Evolutionary conservation across 1,140 invertebrate species (phyloP).

Genomic region (Musca vetustissima): DNA sequence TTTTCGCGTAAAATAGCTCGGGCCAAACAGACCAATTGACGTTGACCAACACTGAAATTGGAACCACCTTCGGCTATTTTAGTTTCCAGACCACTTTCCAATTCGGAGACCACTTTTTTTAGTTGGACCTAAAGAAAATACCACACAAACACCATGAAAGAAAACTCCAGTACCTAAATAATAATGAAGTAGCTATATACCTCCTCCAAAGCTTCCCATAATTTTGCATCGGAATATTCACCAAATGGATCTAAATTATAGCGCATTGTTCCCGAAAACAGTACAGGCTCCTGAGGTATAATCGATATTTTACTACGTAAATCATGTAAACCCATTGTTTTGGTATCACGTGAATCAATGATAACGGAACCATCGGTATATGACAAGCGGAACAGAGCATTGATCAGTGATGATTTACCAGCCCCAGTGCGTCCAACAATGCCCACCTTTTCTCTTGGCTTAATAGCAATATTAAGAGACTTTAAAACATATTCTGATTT

Average conservation of each 20-base stretch:
- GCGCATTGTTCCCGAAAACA: constrained; percentile 81
- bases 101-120: constrained; percentile 54
- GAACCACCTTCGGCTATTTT: constrained; percentile 69
- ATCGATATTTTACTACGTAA: constrained; percentile 77
- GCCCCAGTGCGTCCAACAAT: constrained; percentile 84
- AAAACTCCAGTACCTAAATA: too few relatives aligned
- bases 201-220: constrained; percentile 82
- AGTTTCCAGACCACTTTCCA: constrained; percentile 58
- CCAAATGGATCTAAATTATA: constrained; percentile 87
- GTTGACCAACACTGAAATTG: constrained; percentile 78
- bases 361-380: constrained; percentile 71
- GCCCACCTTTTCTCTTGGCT: constrained; percentile 60
- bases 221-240: constrained; percentile 67
- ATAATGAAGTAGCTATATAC: too few relatives aligned
- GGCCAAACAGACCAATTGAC: constrained; percentile 77
- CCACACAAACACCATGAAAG: too few relatives aligned
- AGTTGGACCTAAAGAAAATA: constrained; percentile 57
- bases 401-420: constrained; percentile 87
- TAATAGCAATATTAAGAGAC: constrained; percentile 63
- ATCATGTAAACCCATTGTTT: constrained; percentile 68
- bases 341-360: constrained; percentile 73
- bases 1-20: constrained; percentile 75
- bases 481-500: constrained; percentile 64
- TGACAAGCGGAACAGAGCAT: constrained; percentile 81
- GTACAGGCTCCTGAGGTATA: constrained; percentile 83